Percentiles rank a stretch among this genome's conserved stretches.
phyloP scores from a whole-genome alignment of 2,888 invertebrate genomes.

The Axea sp. region DNA sequence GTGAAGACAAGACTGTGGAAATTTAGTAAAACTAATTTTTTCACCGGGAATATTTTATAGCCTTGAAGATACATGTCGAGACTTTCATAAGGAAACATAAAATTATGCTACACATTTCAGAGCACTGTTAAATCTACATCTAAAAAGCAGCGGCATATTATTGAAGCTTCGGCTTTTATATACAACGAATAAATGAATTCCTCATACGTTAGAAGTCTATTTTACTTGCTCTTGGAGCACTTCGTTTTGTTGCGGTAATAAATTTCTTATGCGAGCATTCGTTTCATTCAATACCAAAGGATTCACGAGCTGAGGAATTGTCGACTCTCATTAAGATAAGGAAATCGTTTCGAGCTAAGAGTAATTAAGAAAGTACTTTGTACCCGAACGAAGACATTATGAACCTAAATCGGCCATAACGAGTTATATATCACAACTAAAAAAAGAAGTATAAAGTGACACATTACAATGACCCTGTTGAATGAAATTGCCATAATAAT shows the following conservation, averaged over 20 bases:
- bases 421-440: constrained; percentile 10
- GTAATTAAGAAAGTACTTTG: constrained; percentile 37
- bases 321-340: constrained; percentile 19
- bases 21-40: neutral
- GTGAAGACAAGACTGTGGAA: neutral
- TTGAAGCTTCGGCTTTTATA: too few species aligned
- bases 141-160: too few species aligned
- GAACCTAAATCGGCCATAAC: constrained; percentile 33
- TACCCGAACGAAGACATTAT: constrained; percentile 15
- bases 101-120: too few species aligned
- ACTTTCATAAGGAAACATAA: neutral
- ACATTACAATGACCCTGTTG: constrained; percentile 17
- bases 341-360: constrained; percentile 21
- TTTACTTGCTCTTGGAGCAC: too few species aligned
- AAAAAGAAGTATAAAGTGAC: constrained; percentile 33
- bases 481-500: constrained; percentile 31
- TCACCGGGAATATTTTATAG: neutral
- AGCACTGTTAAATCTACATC: too few species aligned
- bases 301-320: neutral
- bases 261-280: too few species aligned
- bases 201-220: too few species aligned
- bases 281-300: neutral
- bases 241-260: too few species aligned
- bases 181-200: too few species aligned
- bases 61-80: neutral